These are phyloP conservation scores for Malaclemys terrapin DNA, from an alignment of 2,113 vertebrate species.

Conservation along the genomic window DNA sequence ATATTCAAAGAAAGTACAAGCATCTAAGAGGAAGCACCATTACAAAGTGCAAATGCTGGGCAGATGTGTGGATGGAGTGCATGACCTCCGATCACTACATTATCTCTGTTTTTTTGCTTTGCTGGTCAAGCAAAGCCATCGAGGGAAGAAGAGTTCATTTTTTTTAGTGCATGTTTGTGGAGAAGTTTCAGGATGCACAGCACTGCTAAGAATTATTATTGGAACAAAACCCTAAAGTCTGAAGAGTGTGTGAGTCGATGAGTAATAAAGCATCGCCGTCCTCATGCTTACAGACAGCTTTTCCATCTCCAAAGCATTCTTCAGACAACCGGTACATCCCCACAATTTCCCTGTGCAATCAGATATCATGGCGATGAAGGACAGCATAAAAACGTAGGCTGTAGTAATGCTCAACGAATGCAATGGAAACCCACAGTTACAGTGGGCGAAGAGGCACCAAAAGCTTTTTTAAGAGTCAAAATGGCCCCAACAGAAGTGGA, in stretches of 20 bases:
- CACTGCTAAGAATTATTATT: not conserved
- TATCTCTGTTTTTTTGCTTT: not conserved
- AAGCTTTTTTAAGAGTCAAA: not conserved
- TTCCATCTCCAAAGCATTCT: not conserved
- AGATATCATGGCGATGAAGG: not conserved
- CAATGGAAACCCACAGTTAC: accelerated
- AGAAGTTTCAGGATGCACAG: not conserved
- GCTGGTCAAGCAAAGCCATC: not conserved
- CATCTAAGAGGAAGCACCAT: not conserved
- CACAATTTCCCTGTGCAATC: not conserved
- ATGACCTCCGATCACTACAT: not conserved
- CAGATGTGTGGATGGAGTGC: not conserved
- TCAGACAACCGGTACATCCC: accelerated
- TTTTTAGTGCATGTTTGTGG: not conserved
- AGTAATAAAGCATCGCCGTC: not conserved
- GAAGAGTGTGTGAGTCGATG: not conserved
- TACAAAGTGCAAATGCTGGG: not conserved
- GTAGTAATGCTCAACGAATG: not conserved
- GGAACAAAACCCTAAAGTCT: not conserved
- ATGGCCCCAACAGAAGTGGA: not conserved
- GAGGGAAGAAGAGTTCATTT: not conserved
- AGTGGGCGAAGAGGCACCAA: not conserved
- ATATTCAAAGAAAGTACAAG: not conserved
- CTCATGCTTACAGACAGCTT: not conserved
- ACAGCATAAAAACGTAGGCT: not conserved